These are phyloP conservation scores for Sminthurinus aureus DNA, from an alignment of 2,888 invertebrate species.

Conservation along the genomic window DNA sequence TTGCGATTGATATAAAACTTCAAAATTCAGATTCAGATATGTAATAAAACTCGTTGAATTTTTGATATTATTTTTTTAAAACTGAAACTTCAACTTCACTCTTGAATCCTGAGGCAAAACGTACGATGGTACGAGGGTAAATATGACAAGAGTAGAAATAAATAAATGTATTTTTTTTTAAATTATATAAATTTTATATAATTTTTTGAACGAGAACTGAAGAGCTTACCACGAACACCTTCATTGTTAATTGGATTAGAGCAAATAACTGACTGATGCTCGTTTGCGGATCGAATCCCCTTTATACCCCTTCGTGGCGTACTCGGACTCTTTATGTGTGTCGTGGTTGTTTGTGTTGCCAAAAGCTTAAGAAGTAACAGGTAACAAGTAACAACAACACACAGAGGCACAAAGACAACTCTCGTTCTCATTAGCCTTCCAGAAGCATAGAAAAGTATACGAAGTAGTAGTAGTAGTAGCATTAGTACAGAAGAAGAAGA, in stretches of 20 bases:
- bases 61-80: no score
- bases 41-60: no score
- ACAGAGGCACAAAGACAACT: constrained; percentile 22
- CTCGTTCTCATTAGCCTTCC: constrained; percentile 45
- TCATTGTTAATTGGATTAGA: constrained; percentile 32
- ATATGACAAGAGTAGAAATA: no score
- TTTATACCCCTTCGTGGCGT: constrained; percentile 50
- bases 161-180: no score
- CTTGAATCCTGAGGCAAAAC: no score
- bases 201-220: neutral
- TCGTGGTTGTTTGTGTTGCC: constrained; percentile 13
- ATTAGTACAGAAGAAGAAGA: no score
- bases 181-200: neutral
- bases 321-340: neutral
- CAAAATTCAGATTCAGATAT: no score
- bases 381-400: neutral
- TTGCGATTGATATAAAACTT: no score
- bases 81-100: no score
- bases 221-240: constrained; percentile 45
- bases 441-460: constrained; percentile 13
- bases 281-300: constrained; percentile 48
- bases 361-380: constrained; percentile 19
- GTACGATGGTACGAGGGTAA: no score
- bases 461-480: no score
- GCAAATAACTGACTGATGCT: constrained; percentile 33